Evolutionary conservation across 2,797 vertebrate genomes (phyloP).

Genomic region (Sebastes itinus): DNA sequence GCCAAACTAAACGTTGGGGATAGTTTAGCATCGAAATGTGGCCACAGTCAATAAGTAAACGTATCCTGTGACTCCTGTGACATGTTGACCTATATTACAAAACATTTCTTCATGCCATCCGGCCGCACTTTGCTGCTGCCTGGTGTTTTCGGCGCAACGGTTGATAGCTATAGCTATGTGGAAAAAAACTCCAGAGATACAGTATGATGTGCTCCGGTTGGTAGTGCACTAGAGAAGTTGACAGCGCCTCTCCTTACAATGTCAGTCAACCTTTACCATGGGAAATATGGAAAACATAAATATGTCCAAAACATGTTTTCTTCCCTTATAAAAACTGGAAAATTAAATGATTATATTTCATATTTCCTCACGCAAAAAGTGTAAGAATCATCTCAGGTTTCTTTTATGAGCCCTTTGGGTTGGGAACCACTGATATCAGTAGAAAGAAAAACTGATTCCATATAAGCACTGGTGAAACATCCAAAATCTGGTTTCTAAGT

Average conservation of each 20-base stretch:
- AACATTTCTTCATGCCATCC: accelerated
- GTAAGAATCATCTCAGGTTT: background rate
- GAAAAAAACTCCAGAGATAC: background rate
- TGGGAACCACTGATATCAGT: background rate
- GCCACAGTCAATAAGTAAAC: no score
- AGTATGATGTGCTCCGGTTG: background rate
- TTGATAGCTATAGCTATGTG: background rate
- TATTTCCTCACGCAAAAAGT: no score
- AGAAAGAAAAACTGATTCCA: background rate
- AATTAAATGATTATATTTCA: background rate
- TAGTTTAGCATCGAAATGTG: no score
- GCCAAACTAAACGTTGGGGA: no score
- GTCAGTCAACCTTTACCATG: background rate
- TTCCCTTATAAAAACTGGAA: background rate
- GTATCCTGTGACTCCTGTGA: no score
- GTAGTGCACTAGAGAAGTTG: background rate
- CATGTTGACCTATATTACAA: no score
- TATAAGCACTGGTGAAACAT: background rate
- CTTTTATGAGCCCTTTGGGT: background rate
- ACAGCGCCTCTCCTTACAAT: background rate
- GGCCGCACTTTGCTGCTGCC: no score
- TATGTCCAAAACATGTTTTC: background rate
- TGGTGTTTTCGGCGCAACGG: background rate
- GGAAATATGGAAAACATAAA: no score
- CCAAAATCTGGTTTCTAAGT: background rate